Evolutionary conservation across 2,797 vertebrate genomes (phyloP).

Genomic region (Phoxinus dragarum): DNA sequence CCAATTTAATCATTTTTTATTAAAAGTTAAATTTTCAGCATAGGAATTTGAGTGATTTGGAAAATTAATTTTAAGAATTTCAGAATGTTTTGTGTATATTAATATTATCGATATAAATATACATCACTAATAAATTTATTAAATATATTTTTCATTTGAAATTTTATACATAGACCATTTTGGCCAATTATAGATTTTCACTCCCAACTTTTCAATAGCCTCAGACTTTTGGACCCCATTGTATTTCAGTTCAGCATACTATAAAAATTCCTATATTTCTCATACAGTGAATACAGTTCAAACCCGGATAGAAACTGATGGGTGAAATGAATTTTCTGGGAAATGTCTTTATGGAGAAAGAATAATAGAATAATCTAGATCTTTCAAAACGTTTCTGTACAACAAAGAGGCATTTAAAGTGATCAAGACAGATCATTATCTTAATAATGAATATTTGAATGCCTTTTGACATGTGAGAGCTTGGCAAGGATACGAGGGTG

Average conservation of each 20-base stretch:
- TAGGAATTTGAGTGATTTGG: background rate
- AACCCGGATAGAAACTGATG: background rate
- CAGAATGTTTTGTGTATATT: background rate
- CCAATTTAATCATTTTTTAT: background rate
- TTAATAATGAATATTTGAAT: conserved; percentile 22
- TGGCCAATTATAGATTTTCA: no score
- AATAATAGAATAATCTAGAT: background rate
- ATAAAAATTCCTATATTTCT: background rate
- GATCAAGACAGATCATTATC: conserved; percentile 27
- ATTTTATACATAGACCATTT: no score
- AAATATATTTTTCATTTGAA: background rate
- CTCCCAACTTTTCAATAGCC: background rate
- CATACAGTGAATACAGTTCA: background rate
- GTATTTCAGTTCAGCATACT: background rate
- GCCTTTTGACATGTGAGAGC: background rate
- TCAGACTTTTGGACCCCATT: background rate
- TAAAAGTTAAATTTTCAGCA: background rate
- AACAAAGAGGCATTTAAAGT: background rate
- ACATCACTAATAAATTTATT: background rate
- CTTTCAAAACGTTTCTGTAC: background rate
- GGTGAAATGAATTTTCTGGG: background rate
- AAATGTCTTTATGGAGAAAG: background rate
- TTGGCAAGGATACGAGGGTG: conserved; percentile 23
- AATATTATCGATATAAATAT: background rate
- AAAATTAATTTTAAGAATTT: background rate